Conservation (phyloP, 2,797 vertebrate genomes). For the Coregonus ussuriensis region DNA sequence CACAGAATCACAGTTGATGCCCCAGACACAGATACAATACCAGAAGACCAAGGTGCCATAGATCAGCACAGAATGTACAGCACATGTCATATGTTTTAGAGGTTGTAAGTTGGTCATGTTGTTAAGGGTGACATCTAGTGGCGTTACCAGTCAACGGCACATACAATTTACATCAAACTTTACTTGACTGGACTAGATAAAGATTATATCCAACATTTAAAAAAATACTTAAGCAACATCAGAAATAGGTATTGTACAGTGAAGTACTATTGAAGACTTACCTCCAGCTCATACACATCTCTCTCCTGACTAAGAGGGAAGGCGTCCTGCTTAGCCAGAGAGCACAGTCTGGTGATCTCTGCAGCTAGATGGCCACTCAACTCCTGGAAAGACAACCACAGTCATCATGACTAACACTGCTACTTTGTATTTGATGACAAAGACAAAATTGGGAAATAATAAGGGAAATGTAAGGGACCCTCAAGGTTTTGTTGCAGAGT, state of each 20-base stretch:
- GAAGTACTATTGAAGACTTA: slow-evolving; percentile 9
- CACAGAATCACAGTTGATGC: not conserved
- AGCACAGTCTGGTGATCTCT: slow-evolving; percentile 67
- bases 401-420: not conserved
- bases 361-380: slow-evolving; percentile 67
- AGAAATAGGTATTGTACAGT: not conserved
- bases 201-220: no score
- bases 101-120: not conserved
- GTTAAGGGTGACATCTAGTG: slow-evolving; percentile 34
- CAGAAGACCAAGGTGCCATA: not conserved
- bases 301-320: slow-evolving; percentile 47
- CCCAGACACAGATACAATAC: not conserved
- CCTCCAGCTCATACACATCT: slow-evolving; percentile 71
- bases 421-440: not conserved
- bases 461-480: not conserved
- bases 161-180: not conserved
- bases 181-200: not conserved
- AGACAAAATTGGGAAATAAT: not conserved
- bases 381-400: slow-evolving; percentile 56
- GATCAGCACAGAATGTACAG: not conserved
- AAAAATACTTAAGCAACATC: no score
- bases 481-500: not conserved
- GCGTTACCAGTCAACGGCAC: not conserved
- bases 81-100: not conserved
- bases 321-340: slow-evolving; percentile 55